Conservation (phyloP, 2,888 invertebrate species). For the Andrena chrysosceles region DNA sequence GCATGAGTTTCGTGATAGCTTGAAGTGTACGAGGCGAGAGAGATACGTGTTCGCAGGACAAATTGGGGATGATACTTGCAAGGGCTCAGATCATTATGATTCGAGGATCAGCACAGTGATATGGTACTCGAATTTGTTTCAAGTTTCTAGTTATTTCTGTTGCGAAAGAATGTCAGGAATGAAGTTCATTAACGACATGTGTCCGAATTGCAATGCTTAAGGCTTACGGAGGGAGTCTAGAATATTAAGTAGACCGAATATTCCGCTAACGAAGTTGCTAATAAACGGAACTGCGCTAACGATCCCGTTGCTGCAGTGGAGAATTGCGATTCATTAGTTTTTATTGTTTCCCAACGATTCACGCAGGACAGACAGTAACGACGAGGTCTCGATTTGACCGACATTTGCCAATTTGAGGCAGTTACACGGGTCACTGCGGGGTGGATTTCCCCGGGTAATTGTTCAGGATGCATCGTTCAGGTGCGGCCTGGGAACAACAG, state of each 20-base stretch:
- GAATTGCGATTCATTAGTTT: not conserved
- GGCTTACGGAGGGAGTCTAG: not conserved
- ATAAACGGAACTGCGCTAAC: not conserved
- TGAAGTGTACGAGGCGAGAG: no score
- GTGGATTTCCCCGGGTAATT: conserved; percentile 48
- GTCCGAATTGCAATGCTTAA: not conserved
- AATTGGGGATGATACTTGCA: no score
- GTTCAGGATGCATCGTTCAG: conserved; percentile 41
- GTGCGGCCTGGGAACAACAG: conserved; percentile 12
- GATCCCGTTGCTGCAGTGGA: not conserved
- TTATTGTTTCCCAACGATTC: not conserved
- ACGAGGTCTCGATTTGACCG: conserved; percentile 22
- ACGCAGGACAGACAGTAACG: conserved; percentile 3
- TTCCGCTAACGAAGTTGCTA: not conserved
- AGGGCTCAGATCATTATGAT: no score
- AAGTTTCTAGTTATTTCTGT: no score
- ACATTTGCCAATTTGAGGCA: conserved; percentile 17
- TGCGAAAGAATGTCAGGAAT: no score
- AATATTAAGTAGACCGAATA: not conserved
- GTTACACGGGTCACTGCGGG: conserved; percentile 33
- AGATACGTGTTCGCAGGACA: no score
- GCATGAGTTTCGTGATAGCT: no score
- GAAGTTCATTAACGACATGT: no score
- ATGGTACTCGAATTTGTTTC: no score
- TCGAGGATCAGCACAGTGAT: no score